Evolutionary conservation across 2,113 vertebrate genomes (phyloP).

Genomic region (Saguinus midas): DNA sequence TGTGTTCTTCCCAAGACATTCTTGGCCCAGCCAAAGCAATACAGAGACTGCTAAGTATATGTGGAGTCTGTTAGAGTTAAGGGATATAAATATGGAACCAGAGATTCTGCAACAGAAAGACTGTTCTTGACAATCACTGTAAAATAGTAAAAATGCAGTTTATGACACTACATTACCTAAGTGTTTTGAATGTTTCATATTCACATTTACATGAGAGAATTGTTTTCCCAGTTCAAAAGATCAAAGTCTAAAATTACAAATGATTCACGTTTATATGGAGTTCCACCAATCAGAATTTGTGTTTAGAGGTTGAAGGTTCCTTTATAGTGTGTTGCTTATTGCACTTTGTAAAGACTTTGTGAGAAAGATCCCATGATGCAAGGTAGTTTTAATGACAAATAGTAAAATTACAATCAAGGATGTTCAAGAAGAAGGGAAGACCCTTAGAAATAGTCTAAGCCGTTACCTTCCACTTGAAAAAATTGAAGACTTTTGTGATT

Average conservation of each 20-base stretch:
- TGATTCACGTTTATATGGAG: background rate
- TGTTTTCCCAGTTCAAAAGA: background rate
- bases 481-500: background rate
- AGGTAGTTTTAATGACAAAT: slow-evolving; percentile 26
- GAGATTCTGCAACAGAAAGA: background rate
- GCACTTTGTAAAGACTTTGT: background rate
- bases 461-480: background rate
- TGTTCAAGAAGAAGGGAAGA: background rate
- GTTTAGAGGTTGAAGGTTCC: background rate
- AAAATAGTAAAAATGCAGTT: background rate
- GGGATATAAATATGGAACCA: background rate
- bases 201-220: background rate
- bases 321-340: background rate
- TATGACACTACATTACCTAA: background rate
- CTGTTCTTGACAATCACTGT: background rate
- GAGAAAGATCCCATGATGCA: background rate
- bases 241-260: background rate
- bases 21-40: background rate
- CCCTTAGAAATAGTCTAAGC: background rate
- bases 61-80: background rate
- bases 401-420: background rate
- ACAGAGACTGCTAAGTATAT: background rate
- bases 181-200: background rate
- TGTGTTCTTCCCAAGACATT: background rate
- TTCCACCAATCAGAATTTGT: background rate